These are phyloP conservation scores for Campopleginae sp. DNA, from an alignment of 2,888 invertebrate genomes.

Conservation along the genomic window DNA sequence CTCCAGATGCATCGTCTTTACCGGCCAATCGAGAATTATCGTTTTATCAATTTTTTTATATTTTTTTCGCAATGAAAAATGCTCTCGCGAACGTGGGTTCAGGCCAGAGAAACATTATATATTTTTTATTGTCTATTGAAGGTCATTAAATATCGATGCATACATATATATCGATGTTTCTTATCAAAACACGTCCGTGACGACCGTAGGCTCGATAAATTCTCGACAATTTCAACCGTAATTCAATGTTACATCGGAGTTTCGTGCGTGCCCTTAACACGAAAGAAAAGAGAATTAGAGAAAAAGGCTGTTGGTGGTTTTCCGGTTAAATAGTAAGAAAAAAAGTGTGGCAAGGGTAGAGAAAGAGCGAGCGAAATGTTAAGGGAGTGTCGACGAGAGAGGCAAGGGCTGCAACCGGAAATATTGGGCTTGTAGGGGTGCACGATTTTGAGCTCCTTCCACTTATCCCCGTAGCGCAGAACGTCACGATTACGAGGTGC, in stretches of 20 bases:
- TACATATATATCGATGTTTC: neutral
- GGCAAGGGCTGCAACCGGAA: slow-evolving; percentile 64
- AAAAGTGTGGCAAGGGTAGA: slow-evolving; percentile 65
- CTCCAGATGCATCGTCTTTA: slow-evolving; percentile 22
- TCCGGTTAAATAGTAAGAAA: slow-evolving; percentile 71
- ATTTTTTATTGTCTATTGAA: neutral
- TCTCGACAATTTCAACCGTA: slow-evolving; percentile 1
- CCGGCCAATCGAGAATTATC: neutral
- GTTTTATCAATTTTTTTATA: neutral
- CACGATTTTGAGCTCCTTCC: slow-evolving; percentile 32
- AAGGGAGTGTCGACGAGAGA: slow-evolving; percentile 35
- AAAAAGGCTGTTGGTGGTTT: slow-evolving; percentile 67
- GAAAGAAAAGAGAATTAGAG: slow-evolving; percentile 26
- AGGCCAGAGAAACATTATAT: neutral
- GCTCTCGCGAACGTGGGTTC: neutral
- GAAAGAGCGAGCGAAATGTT: slow-evolving; percentile 50
- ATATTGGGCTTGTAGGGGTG: slow-evolving; percentile 67
- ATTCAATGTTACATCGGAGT: slow-evolving; percentile 22
- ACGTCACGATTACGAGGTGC: slow-evolving; percentile 69
- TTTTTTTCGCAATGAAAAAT: neutral
- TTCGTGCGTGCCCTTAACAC: slow-evolving; percentile 14
- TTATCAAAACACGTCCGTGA: neutral
- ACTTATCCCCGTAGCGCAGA: slow-evolving; percentile 44
- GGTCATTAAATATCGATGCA: too few relatives aligned
- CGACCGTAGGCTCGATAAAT: neutral